phyloP scores from a whole-genome alignment of 2,113 vertebrate species.

The Falco punctatus region DNA sequence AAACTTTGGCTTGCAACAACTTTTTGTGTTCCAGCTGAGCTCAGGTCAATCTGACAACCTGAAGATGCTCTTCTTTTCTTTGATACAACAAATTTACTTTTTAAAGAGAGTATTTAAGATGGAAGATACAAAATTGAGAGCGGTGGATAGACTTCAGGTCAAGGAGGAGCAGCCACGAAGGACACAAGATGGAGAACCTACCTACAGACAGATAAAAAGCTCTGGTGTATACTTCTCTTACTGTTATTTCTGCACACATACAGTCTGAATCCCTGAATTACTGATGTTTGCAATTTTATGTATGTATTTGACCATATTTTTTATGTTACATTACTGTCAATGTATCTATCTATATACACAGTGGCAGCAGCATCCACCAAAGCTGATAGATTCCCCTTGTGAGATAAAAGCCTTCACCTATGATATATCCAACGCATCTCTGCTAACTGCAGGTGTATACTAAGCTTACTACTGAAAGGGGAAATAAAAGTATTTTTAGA shows the following conservation, averaged over 20 bases:
- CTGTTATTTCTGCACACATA: not conserved
- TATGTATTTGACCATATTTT: not conserved
- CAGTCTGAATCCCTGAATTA: not conserved
- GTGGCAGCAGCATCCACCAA: not conserved
- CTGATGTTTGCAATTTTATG: not conserved
- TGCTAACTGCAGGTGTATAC: not conserved
- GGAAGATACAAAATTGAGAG: not conserved
- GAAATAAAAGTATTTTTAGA: not conserved
- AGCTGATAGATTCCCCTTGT: not conserved
- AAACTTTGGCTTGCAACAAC: not conserved
- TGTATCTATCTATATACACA: not conserved
- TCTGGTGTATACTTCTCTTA: not conserved
- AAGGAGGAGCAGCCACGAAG: not conserved
- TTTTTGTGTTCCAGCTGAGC: not conserved
- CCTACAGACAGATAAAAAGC: not conserved
- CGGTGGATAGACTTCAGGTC: not conserved
- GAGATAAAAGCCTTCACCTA: not conserved
- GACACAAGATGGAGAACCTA: not conserved
- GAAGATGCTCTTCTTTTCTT: not conserved
- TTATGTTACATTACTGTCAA: not conserved
- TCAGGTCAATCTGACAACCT: not conserved
- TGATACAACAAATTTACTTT: not conserved
- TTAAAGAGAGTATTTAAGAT: not conserved
- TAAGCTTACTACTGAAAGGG: not conserved
- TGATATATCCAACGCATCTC: not conserved